Percentiles rank a stretch among this genome's conserved stretches.
These are phyloP conservation scores for Ceratoteleas bidentatus DNA, from an alignment of 1,140 invertebrate genomes.

Conservation along the genomic window DNA sequence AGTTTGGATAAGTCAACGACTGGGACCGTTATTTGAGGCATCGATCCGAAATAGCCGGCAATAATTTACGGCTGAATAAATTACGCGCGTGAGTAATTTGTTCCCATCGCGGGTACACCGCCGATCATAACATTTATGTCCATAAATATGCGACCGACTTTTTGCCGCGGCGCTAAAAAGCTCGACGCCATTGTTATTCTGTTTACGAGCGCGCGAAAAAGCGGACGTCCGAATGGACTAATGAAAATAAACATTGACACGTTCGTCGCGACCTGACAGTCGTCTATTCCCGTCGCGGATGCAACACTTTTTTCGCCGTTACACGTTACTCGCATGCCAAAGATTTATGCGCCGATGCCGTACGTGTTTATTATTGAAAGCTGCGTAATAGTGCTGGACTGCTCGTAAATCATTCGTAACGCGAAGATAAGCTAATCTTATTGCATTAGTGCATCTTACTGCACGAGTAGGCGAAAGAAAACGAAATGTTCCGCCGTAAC, in stretches of 20 bases:
- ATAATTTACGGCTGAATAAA: not conserved
- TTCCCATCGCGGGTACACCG: not conserved
- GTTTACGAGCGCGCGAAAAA: slow-evolving; percentile 28
- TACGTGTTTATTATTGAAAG: slow-evolving; percentile 76
- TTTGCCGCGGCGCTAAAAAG: not conserved
- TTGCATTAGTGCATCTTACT: slow-evolving; percentile 59
- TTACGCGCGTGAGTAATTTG: not conserved
- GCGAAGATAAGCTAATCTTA: slow-evolving; percentile 74
- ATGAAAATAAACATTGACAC: slow-evolving; percentile 58
- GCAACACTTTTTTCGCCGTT: slow-evolving; percentile 48
- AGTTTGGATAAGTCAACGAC: too few species aligned
- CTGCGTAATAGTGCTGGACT: slow-evolving; percentile 73
- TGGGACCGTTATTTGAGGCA: not conserved
- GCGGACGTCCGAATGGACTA: slow-evolving; percentile 51
- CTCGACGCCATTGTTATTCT: slow-evolving; percentile 22
- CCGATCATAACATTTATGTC: slow-evolving; percentile 24
- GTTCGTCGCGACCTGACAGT: slow-evolving; percentile 48
- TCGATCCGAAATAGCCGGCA: not conserved
- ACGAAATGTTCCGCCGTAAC: slow-evolving; percentile 1
- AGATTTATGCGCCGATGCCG: slow-evolving; percentile 73
- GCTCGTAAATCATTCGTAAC: slow-evolving; percentile 73
- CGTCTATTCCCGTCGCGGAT: slow-evolving; percentile 46
- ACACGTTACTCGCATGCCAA: slow-evolving; percentile 59
- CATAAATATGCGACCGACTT: slow-evolving; percentile 22
- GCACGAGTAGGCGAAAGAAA: too few species aligned